Conservation (phyloP, 1,140 invertebrate genomes). For the Drosophila punjabiensis region DNA sequence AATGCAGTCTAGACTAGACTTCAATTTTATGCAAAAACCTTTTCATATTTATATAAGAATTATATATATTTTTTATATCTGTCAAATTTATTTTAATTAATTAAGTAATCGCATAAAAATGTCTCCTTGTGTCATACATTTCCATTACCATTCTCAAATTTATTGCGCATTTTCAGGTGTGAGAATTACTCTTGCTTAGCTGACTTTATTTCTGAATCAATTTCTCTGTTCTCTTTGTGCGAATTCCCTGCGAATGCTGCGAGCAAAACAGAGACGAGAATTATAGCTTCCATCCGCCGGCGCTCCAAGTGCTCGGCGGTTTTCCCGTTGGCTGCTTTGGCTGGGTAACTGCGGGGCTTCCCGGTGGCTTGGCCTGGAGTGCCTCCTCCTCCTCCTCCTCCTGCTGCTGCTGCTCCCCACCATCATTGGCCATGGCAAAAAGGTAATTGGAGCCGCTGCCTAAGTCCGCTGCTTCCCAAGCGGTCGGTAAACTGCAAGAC, state of each 20-base stretch:
- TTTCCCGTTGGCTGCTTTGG: slow-evolving; percentile 55
- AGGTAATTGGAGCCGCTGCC: slow-evolving; percentile 64
- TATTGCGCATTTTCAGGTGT: not conserved
- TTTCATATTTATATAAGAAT: not conserved
- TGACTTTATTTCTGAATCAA: slow-evolving; percentile 28
- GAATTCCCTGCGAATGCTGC: slow-evolving; percentile 28
- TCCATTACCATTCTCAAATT: not conserved
- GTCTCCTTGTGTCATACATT: not conserved
- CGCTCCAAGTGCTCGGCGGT: slow-evolving; percentile 25
- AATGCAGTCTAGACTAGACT: too few species aligned
- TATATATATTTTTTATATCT: too few species aligned
- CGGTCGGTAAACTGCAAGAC: slow-evolving; percentile 43
- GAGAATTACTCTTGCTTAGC: slow-evolving; percentile 3
- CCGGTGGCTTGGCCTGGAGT: slow-evolving; percentile 30
- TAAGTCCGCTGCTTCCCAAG: slow-evolving; percentile 48
- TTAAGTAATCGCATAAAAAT: too few species aligned
- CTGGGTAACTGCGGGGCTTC: slow-evolving; percentile 42
- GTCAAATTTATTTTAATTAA: too few species aligned
- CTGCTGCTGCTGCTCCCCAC: not conserved
- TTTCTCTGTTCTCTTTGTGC: slow-evolving; percentile 21
- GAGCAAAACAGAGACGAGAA: slow-evolving; percentile 59
- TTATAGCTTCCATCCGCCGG: slow-evolving; percentile 26
- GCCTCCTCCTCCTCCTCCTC: not conserved
- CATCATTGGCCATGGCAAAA: slow-evolving; percentile 52
- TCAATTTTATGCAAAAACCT: too few species aligned